phyloP scores from a whole-genome alignment of 1,140 invertebrate genomes.

The Akabosia matsudoensis region DNA sequence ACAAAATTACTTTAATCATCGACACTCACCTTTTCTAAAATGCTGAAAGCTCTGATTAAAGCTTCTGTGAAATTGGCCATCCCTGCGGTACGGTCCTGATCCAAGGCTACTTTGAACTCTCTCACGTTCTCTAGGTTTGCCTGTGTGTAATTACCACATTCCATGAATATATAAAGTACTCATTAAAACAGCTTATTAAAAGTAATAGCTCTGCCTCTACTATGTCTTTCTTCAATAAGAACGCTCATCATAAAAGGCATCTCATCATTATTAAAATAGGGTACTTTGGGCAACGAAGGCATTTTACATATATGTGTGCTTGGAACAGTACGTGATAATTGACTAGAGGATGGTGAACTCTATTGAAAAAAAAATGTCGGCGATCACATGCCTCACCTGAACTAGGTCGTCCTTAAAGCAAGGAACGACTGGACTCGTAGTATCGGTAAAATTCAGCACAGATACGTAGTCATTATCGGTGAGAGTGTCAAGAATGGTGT shows the following conservation, averaged over 20 bases:
- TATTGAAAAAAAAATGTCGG: too few relatives aligned
- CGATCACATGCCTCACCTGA: conserved; percentile 58
- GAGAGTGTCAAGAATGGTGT: conserved; percentile 86
- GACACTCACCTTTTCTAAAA: conserved; percentile 66
- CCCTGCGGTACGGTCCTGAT: conserved; percentile 73
- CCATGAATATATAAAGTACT: neutral
- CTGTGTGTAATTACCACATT: conserved; percentile 54
- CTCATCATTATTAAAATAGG: too few relatives aligned
- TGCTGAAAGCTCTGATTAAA: conserved; percentile 83
- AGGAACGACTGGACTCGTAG: conserved; percentile 64
- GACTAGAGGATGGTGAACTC: too few relatives aligned
- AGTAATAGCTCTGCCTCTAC: too few relatives aligned
- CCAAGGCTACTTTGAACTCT: conserved; percentile 65
- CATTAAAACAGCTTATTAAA: too few relatives aligned
- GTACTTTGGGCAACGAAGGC: too few relatives aligned
- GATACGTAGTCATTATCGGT: conserved; percentile 98
- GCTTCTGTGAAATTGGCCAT: conserved; percentile 94
- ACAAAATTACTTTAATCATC: neutral
- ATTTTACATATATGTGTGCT: too few relatives aligned
- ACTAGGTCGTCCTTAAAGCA: conserved; percentile 82
- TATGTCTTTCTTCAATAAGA: too few relatives aligned
- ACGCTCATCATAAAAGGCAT: too few relatives aligned
- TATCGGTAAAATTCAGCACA: conserved; percentile 73
- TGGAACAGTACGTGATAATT: too few relatives aligned
- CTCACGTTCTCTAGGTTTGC: conserved; percentile 82